Conservation (phyloP, 1,140 invertebrate species). For the Vanessa atalanta region DNA sequence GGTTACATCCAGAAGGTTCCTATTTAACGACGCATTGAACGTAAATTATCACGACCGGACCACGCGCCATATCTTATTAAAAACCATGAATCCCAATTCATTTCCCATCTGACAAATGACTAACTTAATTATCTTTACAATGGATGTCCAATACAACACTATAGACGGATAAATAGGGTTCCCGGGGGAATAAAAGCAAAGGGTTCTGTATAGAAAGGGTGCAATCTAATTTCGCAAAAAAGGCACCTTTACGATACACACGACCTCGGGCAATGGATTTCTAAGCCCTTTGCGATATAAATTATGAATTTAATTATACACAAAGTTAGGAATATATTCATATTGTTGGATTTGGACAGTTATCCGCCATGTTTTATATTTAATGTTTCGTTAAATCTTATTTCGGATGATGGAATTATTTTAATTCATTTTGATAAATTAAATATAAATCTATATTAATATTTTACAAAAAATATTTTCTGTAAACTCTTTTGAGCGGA, state of each 20-base stretch:
- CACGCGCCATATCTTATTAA: conserved; percentile 15
- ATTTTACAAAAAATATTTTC: too few relatives aligned
- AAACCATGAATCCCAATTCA: conserved; percentile 30
- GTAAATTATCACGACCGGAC: neutral
- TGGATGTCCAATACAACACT: conserved; percentile 50
- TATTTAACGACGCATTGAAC: neutral
- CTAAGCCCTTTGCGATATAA: conserved; percentile 17
- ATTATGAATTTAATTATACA: conserved; percentile 35
- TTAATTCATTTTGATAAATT: too few relatives aligned
- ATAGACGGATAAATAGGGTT: conserved; percentile 53
- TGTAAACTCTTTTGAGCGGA: too few relatives aligned
- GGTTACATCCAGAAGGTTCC: neutral
- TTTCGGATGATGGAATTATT: too few relatives aligned
- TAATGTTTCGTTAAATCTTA: too few relatives aligned
- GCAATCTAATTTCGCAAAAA: conserved; percentile 74
- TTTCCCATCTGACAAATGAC: conserved; percentile 41
- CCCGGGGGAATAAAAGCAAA: conserved; percentile 51
- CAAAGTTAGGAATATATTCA: neutral
- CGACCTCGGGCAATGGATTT: conserved; percentile 16
- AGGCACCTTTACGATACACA: conserved; percentile 59
- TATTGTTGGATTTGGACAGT: neutral
- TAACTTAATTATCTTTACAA: conserved; percentile 64
- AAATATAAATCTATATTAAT: too few relatives aligned
- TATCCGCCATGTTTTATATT: neutral
- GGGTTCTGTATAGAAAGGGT: conserved; percentile 59